Base-by-base conservation (phyloP, 2,113 vertebrate genomes). In the Oenanthe melanoleuca region DNA sequence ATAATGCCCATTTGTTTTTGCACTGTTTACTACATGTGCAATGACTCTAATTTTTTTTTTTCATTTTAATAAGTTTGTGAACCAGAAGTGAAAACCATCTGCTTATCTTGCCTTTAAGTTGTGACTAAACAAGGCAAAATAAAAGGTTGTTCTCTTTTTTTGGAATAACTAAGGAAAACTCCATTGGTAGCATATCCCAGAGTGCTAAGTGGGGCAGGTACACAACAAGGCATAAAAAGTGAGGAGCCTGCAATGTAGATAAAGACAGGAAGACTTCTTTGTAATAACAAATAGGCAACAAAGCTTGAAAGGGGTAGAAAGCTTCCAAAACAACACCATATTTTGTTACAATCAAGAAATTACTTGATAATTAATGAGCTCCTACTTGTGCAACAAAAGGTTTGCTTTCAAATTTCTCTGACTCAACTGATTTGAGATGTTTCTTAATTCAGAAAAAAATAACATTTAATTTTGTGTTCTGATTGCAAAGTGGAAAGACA, bases 151-250 rank as follows among this genome's bases (percentile, higher is more conserved):
- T 55, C 4, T 34, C 25, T 26, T 45, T 45, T 29, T 55, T 44
- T 60, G 1, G 12, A 34, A 1, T 53, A 26, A 61, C 12, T 74
- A 53, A 18, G 14, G 10, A 26, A 61, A 61, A 42, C 4, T 64
- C 49, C 7, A 2, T 49, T 70, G 10, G 9, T 12, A 34, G 4
- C 3, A 38, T 57, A 61, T 29, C 31, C 37, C 57, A 57, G 37
- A 82, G 24, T 9, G 8, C 14, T 33, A 63, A 66, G 10, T 29
- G 7, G 4, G 14, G 3, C 12, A 79, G 8, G 11, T 40, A 53
- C 7, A 44, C 4, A 63, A 2, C 0, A 1, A 47, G 19, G 13
- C 8, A 44, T 63, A 44, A 31, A 53, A 82, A 28, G 3, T 5
- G 66, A 11, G 47, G 3, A 86, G 6, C 1, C 8, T 79, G 2